A percentile compares a stretch with the other conserved stretches of the same genome.
Evolutionary conservation across 2,113 vertebrate species (phyloP).

Genomic region (Scalopus aquaticus): DNA sequence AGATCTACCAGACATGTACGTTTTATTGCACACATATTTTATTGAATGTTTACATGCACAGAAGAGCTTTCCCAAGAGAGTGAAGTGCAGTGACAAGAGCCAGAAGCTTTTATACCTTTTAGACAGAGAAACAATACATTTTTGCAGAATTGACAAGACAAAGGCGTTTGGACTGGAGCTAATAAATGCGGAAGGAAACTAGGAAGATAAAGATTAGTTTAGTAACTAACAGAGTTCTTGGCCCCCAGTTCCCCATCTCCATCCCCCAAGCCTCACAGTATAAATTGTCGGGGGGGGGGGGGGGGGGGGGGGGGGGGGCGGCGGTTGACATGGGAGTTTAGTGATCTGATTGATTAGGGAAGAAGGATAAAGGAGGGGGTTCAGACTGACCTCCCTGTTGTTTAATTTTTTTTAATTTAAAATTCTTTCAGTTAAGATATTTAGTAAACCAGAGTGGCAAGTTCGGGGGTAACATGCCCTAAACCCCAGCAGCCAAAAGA

Average conservation of each 20-base stretch:
- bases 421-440: not conserved
- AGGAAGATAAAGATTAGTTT: not conserved
- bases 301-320: not conserved
- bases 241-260: not conserved
- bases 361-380: not conserved
- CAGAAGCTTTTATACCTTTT: not conserved
- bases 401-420: not conserved
- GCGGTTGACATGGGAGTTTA: not conserved
- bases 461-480: not conserved
- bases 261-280: too few relatives aligned
- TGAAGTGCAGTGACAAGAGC: not conserved
- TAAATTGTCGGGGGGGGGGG: too few relatives aligned
- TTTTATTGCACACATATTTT: not conserved
- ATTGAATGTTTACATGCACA: not conserved
- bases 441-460: not conserved
- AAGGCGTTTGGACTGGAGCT: not conserved
- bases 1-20: not conserved
- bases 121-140: not conserved
- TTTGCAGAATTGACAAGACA: not conserved
- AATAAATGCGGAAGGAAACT: not conserved
- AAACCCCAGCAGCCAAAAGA: not conserved
- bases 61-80: not conserved
- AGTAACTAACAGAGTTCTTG: not conserved
- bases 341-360: not conserved
- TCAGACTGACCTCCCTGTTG: not conserved